A percentile compares a stretch with the other conserved stretches of the same genome.
Evolutionary conservation across 2,113 vertebrate species (phyloP).

Genomic region (Astatotilapia flaviijosephi): DNA sequence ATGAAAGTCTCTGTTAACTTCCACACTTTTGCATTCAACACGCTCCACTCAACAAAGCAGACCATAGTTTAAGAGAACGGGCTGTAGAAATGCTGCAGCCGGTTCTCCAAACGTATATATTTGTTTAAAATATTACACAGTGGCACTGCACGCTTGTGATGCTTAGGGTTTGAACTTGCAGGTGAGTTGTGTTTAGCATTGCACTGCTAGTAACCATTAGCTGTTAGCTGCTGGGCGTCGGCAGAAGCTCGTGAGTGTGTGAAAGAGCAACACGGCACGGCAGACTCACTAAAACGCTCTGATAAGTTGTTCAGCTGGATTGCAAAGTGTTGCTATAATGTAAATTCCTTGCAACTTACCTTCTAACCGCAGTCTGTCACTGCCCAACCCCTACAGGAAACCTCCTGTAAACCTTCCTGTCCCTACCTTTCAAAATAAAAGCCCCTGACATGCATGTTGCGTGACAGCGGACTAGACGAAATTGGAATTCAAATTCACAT

Average conservation of each 20-base stretch:
- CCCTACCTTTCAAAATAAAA: neutral
- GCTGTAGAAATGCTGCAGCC: neutral
- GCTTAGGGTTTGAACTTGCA: neutral
- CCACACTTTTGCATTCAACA: neutral
- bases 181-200: neutral
- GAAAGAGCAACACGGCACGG: neutral
- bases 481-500: neutral
- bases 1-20: neutral
- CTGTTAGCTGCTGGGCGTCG: neutral
- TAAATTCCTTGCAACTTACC: neutral
- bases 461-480: neutral
- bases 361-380: neutral
- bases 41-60: neutral
- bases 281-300: neutral
- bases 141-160: neutral
- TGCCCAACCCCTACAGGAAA: neutral
- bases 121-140: neutral
- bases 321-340: rapidly evolving
- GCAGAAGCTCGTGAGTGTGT: neutral
- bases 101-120: neutral
- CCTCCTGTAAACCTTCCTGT: neutral
- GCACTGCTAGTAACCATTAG: neutral
- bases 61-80: neutral
- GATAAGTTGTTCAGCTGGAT: rapidly evolving
- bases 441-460: neutral